These are phyloP conservation scores for Drosophila suzukii DNA, from an alignment of 1,140 invertebrate genomes.

Conservation along the genomic window DNA sequence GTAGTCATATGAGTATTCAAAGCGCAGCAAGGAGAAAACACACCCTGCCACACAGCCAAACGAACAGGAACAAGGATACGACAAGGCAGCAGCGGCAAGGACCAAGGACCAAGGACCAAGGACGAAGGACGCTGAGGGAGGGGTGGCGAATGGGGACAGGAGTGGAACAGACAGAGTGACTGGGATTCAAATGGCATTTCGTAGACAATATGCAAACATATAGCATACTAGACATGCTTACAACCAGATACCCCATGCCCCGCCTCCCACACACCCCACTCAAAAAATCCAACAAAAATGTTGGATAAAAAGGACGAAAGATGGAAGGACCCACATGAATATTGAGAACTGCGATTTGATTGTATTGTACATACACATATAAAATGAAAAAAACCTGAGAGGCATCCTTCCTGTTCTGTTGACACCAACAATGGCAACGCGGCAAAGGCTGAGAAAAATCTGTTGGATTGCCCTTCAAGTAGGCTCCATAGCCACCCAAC, in stretches of 20 bases:
- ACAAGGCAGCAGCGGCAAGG: conserved; percentile 1
- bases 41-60: neutral
- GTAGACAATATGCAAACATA: conserved; percentile 79
- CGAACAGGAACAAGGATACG: conserved; percentile 7
- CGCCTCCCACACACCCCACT: too few species aligned
- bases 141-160: neutral
- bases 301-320: neutral
- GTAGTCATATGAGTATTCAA: conserved; percentile 34
- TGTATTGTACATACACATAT: conserved; percentile 41
- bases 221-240: conserved; percentile 64
- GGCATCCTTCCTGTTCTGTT: conserved; percentile 40
- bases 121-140: conserved; percentile 14
- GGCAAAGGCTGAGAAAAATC: neutral
- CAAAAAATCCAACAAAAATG: neutral
- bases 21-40: conserved; percentile 32
- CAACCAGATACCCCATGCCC: conserved; percentile 3
- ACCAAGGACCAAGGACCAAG: conserved; percentile 8
- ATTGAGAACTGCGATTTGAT: conserved; percentile 52
- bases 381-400: neutral
- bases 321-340: conserved; percentile 12
- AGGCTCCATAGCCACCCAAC: neutral
- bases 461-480: neutral
- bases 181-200: conserved; percentile 72
- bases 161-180: conserved; percentile 47
- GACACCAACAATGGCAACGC: conserved; percentile 1